Conservation (phyloP, 2,113 vertebrate species). For the Chelonoidis abingdonii region DNA sequence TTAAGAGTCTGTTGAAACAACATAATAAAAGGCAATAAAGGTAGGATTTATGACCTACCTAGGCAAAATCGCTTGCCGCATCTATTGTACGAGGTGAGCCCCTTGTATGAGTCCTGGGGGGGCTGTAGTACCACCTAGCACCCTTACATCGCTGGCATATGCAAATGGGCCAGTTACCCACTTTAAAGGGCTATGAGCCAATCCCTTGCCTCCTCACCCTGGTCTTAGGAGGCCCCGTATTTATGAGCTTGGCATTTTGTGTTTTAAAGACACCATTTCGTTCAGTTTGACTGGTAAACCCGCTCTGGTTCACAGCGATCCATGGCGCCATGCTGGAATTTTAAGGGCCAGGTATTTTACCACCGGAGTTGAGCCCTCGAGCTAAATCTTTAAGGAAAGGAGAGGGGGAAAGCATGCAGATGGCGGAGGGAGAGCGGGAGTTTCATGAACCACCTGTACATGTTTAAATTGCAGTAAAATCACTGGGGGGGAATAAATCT, state of each 20-base stretch:
- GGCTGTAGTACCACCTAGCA: neutral
- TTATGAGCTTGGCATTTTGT: conserved; percentile 20
- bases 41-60: conserved; percentile 78
- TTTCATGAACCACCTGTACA: conserved; percentile 48
- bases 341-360: conserved; percentile 61
- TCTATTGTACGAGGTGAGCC: conserved; percentile 23
- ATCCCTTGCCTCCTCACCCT: neutral
- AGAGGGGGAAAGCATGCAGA: conserved; percentile 42
- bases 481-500: conserved; percentile 31
- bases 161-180: rapidly evolving
- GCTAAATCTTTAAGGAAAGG: conserved; percentile 30
- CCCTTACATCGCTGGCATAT: rapidly evolving
- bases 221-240: neutral
- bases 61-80: conserved; percentile 67
- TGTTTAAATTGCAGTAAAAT: conserved; percentile 66
- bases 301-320: conserved; percentile 25
- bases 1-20: conserved; percentile 87
- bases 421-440: neutral
- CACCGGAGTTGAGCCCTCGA: neutral
- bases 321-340: conserved; percentile 36
- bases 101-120: neutral
- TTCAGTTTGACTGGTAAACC: conserved; percentile 42
- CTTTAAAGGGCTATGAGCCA: rapidly evolving
- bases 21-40: conserved; percentile 87
- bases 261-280: conserved; percentile 38